phyloP scores from a whole-genome alignment of 2,113 vertebrate species.

The Amia ocellicauda region DNA sequence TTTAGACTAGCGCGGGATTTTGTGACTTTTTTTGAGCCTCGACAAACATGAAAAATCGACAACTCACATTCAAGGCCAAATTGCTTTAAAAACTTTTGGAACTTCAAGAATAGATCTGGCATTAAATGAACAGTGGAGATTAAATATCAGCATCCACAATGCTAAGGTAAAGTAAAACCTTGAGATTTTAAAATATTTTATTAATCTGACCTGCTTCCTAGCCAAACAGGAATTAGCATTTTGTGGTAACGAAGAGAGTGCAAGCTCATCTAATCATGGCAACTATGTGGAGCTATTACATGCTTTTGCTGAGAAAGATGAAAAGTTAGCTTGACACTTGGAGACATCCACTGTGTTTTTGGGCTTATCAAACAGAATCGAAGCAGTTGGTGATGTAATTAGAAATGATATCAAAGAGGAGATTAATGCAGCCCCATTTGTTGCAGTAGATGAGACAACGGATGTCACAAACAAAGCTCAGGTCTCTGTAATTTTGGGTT shows the following conservation, averaged over 20 bases:
- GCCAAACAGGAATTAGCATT: conserved; percentile 29
- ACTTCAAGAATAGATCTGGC: conserved; percentile 4
- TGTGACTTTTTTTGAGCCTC: too few species aligned
- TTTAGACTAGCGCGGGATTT: too few species aligned
- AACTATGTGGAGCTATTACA: too few species aligned
- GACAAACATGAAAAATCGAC: too few species aligned
- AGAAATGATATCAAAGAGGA: conserved; percentile 24
- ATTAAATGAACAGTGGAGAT: conserved; percentile 7
- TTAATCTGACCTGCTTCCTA: conserved; percentile 21
- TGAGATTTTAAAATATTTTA: conserved; percentile 24
- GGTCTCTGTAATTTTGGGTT: conserved; percentile 23
- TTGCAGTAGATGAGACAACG: conserved; percentile 26
- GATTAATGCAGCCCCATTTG: conserved; percentile 19
- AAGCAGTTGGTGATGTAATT: conserved; percentile 28
- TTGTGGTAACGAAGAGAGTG: conserved; percentile 25
- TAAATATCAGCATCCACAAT: too few species aligned
- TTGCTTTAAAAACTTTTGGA: conserved; percentile 18
- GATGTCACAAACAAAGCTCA: too few species aligned
- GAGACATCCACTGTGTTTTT: too few species aligned
- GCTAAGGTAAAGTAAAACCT: too few species aligned
- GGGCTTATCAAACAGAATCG: conserved; percentile 23
- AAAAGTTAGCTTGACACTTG: conserved; percentile 20
- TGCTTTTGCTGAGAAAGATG: too few species aligned
- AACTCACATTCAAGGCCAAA: too few species aligned
- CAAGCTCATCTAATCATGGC: conserved; percentile 19